Percentiles rank a stretch among this genome's conserved stretches.
phyloP scores from a whole-genome alignment of 2,888 invertebrate genomes.

The Clanis bilineata region DNA sequence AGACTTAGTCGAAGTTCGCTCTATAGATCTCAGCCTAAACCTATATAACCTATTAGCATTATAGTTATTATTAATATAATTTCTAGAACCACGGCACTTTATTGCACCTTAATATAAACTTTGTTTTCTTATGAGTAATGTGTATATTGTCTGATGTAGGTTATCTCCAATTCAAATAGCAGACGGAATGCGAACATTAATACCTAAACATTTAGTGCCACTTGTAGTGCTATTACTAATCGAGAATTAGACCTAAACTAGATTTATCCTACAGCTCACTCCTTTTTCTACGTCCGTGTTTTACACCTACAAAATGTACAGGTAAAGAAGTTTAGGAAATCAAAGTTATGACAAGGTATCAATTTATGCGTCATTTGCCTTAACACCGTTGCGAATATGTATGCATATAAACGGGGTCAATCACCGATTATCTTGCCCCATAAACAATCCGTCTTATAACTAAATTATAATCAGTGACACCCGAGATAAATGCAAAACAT shows the following conservation, averaged over 20 bases:
- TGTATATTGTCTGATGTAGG: neutral
- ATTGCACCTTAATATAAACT: neutral
- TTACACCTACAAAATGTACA: too few relatives aligned
- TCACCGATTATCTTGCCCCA: neutral
- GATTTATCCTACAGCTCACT: too few relatives aligned
- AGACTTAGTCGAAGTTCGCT: too few relatives aligned
- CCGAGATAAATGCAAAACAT: neutral
- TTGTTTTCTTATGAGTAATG: neutral
- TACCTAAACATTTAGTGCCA: neutral
- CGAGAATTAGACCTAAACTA: too few relatives aligned
- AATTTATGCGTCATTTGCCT: too few relatives aligned
- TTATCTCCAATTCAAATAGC: conserved; percentile 5
- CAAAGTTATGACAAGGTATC: too few relatives aligned
- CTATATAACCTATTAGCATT: too few relatives aligned
- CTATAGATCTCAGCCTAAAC: too few relatives aligned
- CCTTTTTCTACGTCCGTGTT: too few relatives aligned
- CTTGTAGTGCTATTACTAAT: too few relatives aligned
- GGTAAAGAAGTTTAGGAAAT: too few relatives aligned
- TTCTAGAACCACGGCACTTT: neutral
- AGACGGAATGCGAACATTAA: neutral
- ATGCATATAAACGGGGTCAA: neutral
- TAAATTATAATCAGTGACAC: neutral
- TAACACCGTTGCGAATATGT: too few relatives aligned
- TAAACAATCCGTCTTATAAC: neutral
- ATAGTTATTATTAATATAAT: neutral